A percentile compares a stretch with the other conserved stretches of the same genome.
Conservation (phyloP, 1,140 invertebrate genomes). For the Monomorium pharaonis region DNA sequence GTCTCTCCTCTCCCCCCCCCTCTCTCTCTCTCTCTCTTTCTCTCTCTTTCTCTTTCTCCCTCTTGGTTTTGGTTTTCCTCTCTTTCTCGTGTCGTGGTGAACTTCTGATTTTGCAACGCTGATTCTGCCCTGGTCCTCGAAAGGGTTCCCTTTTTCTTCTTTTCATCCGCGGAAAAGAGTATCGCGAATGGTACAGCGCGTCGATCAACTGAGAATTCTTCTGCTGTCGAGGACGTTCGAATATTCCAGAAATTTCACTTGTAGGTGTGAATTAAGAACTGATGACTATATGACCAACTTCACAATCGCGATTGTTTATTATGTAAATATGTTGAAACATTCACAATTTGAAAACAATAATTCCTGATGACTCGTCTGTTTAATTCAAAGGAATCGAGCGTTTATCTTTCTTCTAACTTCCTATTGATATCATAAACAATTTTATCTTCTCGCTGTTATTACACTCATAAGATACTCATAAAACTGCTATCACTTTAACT, state of each 20-base stretch:
- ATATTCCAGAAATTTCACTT: background rate
- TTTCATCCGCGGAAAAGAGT: background rate
- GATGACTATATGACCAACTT: background rate
- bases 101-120: conserved; percentile 67
- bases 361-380: background rate
- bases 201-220: background rate
- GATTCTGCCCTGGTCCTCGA: conserved; percentile 18
- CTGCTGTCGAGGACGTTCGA: background rate
- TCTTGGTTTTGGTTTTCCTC: background rate
- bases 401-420: background rate
- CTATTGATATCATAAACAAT: background rate
- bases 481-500: background rate
- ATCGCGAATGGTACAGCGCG: background rate
- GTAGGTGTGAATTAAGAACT: background rate
- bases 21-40: conserved; percentile 13
- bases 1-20: conserved; percentile 28
- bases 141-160: background rate
- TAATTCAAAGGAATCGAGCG: background rate
- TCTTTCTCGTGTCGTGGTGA: conserved; percentile 42
- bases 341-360: background rate
- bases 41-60: background rate
- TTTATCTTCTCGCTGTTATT: background rate
- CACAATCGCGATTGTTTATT: background rate
- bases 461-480: background rate
- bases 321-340: background rate